Evolutionary conservation across 1,140 invertebrate species (phyloP).

Genomic region (Rhizoglyphus robini): DNA sequence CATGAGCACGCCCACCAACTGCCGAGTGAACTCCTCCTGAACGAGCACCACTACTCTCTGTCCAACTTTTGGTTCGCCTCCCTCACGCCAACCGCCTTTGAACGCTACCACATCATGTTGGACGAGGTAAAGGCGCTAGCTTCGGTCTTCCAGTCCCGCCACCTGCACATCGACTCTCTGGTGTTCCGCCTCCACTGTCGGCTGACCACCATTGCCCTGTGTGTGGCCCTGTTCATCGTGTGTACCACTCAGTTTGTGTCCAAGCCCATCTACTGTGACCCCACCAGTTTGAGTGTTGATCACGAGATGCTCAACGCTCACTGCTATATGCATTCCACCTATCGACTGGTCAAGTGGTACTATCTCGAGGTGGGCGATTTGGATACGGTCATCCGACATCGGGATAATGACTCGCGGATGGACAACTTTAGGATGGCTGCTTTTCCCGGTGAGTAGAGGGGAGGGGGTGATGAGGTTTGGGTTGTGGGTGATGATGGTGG

Average conservation of each 20-base stretch:
- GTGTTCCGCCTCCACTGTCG: background rate
- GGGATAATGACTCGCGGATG: no score
- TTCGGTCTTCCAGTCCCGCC: background rate
- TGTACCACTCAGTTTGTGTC: background rate
- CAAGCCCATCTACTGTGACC: background rate
- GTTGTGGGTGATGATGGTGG: no score
- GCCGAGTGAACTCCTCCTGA: no score
- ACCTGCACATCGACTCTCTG: background rate
- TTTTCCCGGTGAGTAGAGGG: no score
- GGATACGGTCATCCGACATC: no score
- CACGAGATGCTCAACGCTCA: conserved; percentile 19
- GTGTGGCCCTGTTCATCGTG: background rate
- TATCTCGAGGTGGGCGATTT: background rate
- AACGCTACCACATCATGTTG: no score
- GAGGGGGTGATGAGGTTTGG: no score
- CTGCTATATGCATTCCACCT: conserved; percentile 64
- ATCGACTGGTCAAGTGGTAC: conserved; percentile 31
- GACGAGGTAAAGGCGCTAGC: background rate
- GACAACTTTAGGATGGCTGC: no score
- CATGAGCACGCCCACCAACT: no score
- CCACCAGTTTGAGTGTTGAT: background rate
- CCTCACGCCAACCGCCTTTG: no score
- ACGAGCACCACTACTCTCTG: no score
- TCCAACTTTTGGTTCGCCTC: no score
- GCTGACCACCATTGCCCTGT: background rate